Evolutionary conservation across 1,140 invertebrate species (phyloP).

Genomic region (Phymastichus coffea): DNA sequence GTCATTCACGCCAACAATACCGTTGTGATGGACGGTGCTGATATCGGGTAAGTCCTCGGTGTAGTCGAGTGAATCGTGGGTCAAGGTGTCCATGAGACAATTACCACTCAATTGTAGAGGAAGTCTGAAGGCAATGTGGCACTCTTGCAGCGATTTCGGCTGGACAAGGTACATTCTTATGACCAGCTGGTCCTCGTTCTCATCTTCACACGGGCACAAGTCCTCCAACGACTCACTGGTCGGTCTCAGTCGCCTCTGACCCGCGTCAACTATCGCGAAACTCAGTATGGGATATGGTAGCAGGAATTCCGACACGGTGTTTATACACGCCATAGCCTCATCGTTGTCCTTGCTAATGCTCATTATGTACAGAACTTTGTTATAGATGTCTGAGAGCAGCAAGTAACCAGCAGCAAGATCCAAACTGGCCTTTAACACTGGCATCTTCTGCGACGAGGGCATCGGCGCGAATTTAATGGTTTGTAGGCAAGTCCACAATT

Average conservation of each 20-base stretch:
- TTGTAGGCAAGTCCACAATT: slow-evolving; percentile 89
- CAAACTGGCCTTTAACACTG: slow-evolving; percentile 72
- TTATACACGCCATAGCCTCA: slow-evolving; percentile 59
- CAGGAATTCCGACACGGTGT: slow-evolving; percentile 78
- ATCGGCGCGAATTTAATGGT: slow-evolving; percentile 71
- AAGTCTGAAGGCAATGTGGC: slow-evolving; percentile 75
- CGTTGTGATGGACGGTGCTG: slow-evolving; percentile 48
- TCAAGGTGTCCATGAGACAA: slow-evolving; percentile 41
- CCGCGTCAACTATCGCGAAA: slow-evolving; percentile 83
- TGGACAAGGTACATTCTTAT: slow-evolving; percentile 83
- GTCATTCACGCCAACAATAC: slow-evolving; percentile 56
- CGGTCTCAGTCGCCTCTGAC: slow-evolving; percentile 42
- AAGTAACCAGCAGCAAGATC: slow-evolving; percentile 82
- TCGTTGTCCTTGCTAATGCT: slow-evolving; percentile 64
- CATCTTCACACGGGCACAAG: slow-evolving; percentile 49
- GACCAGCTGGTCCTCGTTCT: slow-evolving; percentile 56
- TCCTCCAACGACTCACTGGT: slow-evolving; percentile 51
- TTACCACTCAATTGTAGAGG: slow-evolving; percentile 39
- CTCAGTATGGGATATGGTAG: slow-evolving; percentile 81
- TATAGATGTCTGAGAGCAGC: slow-evolving; percentile 79
- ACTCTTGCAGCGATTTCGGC: slow-evolving; percentile 85
- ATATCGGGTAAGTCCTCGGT: slow-evolving; percentile 44
- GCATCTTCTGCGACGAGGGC: slow-evolving; percentile 48
- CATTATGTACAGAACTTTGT: slow-evolving; percentile 76
- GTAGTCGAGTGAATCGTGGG: slow-evolving; percentile 48